Evolutionary conservation across 2,113 vertebrate species (phyloP), one percentile per base, ranked within the genome.

Genomic region (Martes martes): DNA sequence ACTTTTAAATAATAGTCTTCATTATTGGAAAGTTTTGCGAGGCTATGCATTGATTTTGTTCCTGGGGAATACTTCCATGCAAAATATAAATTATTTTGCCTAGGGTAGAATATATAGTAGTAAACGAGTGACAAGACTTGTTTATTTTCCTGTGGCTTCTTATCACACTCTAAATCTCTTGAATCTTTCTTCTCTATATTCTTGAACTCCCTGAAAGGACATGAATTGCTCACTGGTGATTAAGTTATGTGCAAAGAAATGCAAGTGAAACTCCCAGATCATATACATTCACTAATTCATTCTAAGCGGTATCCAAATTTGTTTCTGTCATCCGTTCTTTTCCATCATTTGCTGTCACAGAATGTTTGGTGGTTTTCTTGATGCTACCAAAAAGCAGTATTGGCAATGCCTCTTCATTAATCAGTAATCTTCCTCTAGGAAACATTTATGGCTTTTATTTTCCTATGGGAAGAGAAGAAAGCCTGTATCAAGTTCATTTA

Each of bases 51-150:
- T 67, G 39, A 82, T 52, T 42, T 91, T 52, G 21, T 47, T 33
- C 24, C 78, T 36, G 50, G 55, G 71, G 47, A 61, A 55, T 36
- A 83, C 16, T 90, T 71, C 63, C 57, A 93, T 47, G 15, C 28
- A 87, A 95, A 96, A 93, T 47, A n/a, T 31, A 93, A 59, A 86
- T 93, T 94, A 74, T 93, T 86, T 96, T 14, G 36, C 55, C 85
- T 69, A 80, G 45, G 26, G 45, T 89, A 90, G 42, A 96, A 42
- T 83, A 8, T 55, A 7, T 89, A 50, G 73, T 59, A 57, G 15
- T 65, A 94, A 67, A 69, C 10, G 87, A 76, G 11, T 73, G 55
- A 59, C 21, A 90, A 23, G 14, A 0, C 21, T 69, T 86, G 1
- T 61, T 80, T 74, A 11, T 78, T 89, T 90, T 69, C 55, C 47